Conservation (phyloP, 2,888 invertebrate species). For the Nomada fucata region DNA sequence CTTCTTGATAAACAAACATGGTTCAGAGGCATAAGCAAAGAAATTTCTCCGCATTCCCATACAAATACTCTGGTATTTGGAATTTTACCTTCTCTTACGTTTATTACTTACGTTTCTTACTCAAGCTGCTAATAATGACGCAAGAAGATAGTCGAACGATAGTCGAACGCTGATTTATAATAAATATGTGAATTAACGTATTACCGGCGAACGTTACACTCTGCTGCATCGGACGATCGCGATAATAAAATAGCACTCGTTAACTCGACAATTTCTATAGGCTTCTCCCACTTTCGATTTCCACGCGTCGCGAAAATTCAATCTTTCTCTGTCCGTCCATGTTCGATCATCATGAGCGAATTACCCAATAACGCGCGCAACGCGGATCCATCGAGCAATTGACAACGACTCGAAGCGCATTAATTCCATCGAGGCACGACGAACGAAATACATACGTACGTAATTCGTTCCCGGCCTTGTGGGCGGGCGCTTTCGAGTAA, state of each 20-base stretch:
- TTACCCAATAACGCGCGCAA: conserved; percentile 29
- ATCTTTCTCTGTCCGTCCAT: neutral
- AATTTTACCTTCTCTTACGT: no score
- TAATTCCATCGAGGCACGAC: conserved; percentile 12
- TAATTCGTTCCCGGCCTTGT: conserved; percentile 31
- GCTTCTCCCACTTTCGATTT: neutral
- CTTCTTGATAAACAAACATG: conserved; percentile 70
- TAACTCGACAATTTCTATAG: neutral
- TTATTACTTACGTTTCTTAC: no score
- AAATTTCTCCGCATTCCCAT: neutral
- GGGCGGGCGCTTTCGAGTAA: conserved; percentile 2
- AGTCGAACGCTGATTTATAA: neutral
- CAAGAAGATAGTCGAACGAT: neutral
- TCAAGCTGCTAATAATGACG: no score
- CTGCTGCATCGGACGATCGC: neutral
- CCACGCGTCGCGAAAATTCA: conserved; percentile 6
- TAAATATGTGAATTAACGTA: conserved; percentile 6
- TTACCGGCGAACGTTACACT: neutral
- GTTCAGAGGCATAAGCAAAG: neutral
- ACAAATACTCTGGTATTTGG: no score
- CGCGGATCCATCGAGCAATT: conserved; percentile 6
- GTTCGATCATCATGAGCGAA: neutral
- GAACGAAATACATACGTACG: conserved; percentile 17
- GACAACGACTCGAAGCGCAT: conserved; percentile 20
- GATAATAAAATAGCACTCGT: conserved; percentile 20